phyloP scores from a whole-genome alignment of 2,888 invertebrate genomes.

The Metopia argyrocephala region DNA sequence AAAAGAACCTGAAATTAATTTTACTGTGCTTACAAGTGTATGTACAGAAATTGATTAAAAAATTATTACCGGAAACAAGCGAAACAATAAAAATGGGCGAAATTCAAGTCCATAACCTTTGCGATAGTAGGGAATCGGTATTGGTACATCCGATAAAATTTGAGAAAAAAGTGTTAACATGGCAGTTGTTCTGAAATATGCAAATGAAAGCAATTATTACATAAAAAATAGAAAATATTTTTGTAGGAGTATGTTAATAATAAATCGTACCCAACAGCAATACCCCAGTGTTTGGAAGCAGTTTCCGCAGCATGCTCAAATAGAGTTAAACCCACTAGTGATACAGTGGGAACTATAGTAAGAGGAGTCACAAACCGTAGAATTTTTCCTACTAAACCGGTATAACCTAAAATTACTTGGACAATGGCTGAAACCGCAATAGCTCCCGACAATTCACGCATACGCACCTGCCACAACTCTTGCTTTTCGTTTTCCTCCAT shows the following conservation, averaged over 20 bases:
- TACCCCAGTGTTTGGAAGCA: constrained; percentile 90
- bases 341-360: constrained; percentile 90
- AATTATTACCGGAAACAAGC: constrained; percentile 85
- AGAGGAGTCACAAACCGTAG: constrained; percentile 88
- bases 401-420: constrained; percentile 85
- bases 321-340: constrained; percentile 89
- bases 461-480: constrained; percentile 85
- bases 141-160: constrained; percentile 83
- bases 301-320: constrained; percentile 89
- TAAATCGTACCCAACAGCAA: constrained; percentile 83
- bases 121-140: constrained; percentile 82
- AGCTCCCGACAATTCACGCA: constrained; percentile 90
- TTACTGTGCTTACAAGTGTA: too few relatives aligned
- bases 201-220: constrained; percentile 65
- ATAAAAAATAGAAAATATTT: too few relatives aligned
- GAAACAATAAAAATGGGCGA: constrained; percentile 85
- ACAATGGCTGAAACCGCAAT: constrained; percentile 88
- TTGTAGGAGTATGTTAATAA: neutral
- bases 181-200: constrained; percentile 82
- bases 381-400: constrained; percentile 87
- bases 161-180: constrained; percentile 89
- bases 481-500: constrained; percentile 81
- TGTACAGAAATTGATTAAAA: neutral
- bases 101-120: constrained; percentile 81
- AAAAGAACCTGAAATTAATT: constrained; percentile 83